phyloP scores from a whole-genome alignment of 2,888 invertebrate genomes.

The Pyrgus malvae region DNA sequence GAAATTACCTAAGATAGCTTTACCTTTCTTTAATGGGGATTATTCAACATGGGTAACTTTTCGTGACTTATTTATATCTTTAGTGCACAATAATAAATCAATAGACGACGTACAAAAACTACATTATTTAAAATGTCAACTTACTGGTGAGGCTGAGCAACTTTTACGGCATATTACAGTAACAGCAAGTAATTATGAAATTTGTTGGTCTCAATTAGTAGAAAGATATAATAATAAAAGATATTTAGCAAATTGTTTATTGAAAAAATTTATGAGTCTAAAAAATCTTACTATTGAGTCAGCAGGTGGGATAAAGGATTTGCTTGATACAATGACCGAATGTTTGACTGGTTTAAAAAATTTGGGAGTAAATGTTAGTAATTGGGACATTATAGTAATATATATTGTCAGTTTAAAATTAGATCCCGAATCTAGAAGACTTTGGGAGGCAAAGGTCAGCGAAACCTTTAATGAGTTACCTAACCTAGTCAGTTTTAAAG shows the following conservation, averaged over 20 bases:
- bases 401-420: conserved; percentile 19
- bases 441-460: conserved; percentile 22
- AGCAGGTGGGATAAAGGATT: conserved; percentile 25
- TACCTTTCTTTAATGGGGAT: background rate
- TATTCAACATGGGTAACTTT: conserved; percentile 1
- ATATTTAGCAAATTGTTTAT: conserved; percentile 19
- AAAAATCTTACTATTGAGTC: background rate
- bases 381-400: conserved; percentile 27
- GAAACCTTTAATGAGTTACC: conserved; percentile 10
- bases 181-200: conserved; percentile 30
- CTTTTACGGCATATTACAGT: conserved; percentile 32
- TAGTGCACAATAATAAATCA: conserved; percentile 31
- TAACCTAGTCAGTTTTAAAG: conserved; percentile 4
- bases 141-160: conserved; percentile 35
- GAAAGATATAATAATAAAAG: conserved; percentile 34
- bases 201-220: conserved; percentile 32
- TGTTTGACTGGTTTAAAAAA: conserved; percentile 30
- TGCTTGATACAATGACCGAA: conserved; percentile 33
- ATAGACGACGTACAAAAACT: conserved; percentile 34
- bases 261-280: background rate
- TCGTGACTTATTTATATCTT: conserved; percentile 31
- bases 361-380: conserved; percentile 16
- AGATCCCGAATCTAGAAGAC: conserved; percentile 26
- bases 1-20: conserved; percentile 23
- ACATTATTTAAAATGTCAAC: conserved; percentile 34